Percentiles rank a stretch among this genome's conserved stretches.
phyloP scores from a whole-genome alignment of 2,888 invertebrate species.

The Perizoma affinitatum region DNA sequence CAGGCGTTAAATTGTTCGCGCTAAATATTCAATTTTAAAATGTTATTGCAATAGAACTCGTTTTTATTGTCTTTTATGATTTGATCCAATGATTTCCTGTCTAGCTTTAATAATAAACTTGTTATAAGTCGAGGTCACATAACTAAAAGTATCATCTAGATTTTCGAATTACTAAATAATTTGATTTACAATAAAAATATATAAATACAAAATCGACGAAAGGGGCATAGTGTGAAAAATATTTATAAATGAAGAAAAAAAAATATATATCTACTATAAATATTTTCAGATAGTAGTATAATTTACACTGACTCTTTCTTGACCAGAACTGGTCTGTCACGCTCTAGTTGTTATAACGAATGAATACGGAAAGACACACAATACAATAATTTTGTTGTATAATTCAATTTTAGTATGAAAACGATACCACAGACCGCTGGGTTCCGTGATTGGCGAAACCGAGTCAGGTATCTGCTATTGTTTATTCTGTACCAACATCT shows the following conservation, averaged over 20 bases:
- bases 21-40: background rate
- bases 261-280: too few relatives aligned
- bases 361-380: conserved; percentile 43
- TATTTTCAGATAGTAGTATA: too few relatives aligned
- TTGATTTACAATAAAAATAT: background rate
- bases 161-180: too few relatives aligned
- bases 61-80: conserved; percentile 9
- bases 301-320: conserved; percentile 10
- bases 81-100: conserved; percentile 3
- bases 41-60: too few relatives aligned
- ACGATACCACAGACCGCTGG: conserved; percentile 41
- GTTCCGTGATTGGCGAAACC: conserved; percentile 45
- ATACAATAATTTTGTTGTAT: conserved; percentile 52
- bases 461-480: background rate
- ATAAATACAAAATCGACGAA: too few relatives aligned
- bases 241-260: too few relatives aligned
- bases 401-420: conserved; percentile 51
- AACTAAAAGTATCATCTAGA: too few relatives aligned
- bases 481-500: conserved; percentile 9
- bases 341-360: conserved; percentile 52
- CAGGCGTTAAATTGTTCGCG: conserved; percentile 36
- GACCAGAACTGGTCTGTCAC: conserved; percentile 40
- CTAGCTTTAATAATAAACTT: background rate
- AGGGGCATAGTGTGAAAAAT: too few relatives aligned
- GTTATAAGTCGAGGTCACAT: background rate